phyloP scores from a whole-genome alignment of 2,888 invertebrate species.

The Onchidella celtica region DNA sequence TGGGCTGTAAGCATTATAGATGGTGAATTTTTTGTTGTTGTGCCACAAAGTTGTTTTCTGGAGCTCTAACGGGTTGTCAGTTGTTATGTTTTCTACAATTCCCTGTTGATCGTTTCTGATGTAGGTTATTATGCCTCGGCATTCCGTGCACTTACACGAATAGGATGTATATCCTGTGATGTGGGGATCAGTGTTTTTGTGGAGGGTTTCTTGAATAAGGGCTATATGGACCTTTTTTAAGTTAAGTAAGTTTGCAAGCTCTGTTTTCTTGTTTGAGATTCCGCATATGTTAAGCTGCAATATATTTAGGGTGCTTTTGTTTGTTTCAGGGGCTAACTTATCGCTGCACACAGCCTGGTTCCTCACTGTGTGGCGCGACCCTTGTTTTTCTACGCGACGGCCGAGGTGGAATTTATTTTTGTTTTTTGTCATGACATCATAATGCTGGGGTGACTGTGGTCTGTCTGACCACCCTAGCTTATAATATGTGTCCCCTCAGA shows the following conservation, averaged over 20 bases:
- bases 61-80: not conserved
- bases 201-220: constrained; percentile 29
- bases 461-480: too few relatives aligned
- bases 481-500: too few relatives aligned
- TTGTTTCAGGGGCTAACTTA: too few relatives aligned
- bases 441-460: too few relatives aligned
- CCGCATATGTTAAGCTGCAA: constrained; percentile 13
- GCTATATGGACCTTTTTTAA: not conserved
- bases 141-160: constrained; percentile 9
- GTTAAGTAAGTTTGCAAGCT: constrained; percentile 6
- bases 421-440: too few relatives aligned
- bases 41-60: constrained; percentile 8
- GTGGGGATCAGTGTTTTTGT: not conserved
- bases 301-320: constrained; percentile 45
- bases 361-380: too few relatives aligned
- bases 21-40: not conserved
- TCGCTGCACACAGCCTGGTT: too few relatives aligned
- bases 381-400: too few relatives aligned
- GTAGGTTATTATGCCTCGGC: constrained; percentile 7
- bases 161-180: constrained; percentile 1
- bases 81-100: not conserved
- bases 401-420: too few relatives aligned
- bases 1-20: constrained; percentile 23
- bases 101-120: not conserved
- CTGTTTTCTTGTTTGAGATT: constrained; percentile 15